Evolutionary conservation across 2,888 invertebrate species (phyloP), one percentile per base, ranked within the genome.

Genomic region (Cybosia mesomella): DNA sequence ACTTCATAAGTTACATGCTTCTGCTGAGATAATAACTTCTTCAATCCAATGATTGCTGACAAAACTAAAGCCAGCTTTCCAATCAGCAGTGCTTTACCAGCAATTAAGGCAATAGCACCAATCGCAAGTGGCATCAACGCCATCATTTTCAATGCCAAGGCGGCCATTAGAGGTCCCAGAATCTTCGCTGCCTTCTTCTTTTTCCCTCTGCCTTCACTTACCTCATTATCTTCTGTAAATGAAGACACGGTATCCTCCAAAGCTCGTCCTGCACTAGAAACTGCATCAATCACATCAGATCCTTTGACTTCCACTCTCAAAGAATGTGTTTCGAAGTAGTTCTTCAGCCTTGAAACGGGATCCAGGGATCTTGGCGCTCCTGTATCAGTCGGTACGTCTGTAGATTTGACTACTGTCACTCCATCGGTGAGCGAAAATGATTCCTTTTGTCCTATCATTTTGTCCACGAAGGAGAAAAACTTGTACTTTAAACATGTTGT

Each of bases 1-100:
- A 98, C 98, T 88, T 98, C 98, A 87, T 98, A 98, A 7, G 98
- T 98, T 75, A 98, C 98, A 86, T 98, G 98, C 87, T 98, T 98
- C 91, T 97, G 97, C 85, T 97, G 97, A 2, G 97, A 96, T 77
- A 98, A 91, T 64, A 98, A 93, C 89, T 98, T 98, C 95, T 98
- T 98, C 89, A 98, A 91, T 4, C 98, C 98, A 83, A 98, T 98
- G 70, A 98, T 97, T 64, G 97, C 97, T 0, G 98, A 97, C 61
- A 98, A 95, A 59, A 98, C 97, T 75, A 98, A 95, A 36, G 98
- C 98, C 84, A 98, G 96, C 92, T 98, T 98, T 88, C 98, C 98
- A 84, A 98, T 97, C 77, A 98, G 90, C 82, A 98, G 93, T 63
- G 98, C 98, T 90, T 98, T 98, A 70, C 98, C 98, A 72, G 98